Evolutionary conservation across 2,888 invertebrate species (phyloP).

Genomic region (Polydrusus tereticollis): DNA sequence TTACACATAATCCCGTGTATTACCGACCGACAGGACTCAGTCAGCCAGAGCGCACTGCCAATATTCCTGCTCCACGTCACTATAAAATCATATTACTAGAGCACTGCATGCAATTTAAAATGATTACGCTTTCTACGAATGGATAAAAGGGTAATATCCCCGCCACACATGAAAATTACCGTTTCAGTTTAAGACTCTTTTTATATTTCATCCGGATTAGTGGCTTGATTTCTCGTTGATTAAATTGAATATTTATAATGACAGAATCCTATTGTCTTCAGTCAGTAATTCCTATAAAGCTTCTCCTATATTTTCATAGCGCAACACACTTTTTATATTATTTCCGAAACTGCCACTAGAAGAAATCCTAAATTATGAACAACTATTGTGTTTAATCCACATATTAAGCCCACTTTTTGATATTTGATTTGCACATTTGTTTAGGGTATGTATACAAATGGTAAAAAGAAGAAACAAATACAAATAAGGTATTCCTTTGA

Average conservation of each 20-base stretch:
- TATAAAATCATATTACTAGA: slow-evolving; percentile 60
- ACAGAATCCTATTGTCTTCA: too few species aligned
- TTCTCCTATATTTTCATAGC: too few species aligned
- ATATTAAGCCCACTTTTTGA: too few species aligned
- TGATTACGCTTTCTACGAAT: slow-evolving; percentile 52
- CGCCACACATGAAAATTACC: slow-evolving; percentile 42
- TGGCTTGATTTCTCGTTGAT: slow-evolving; percentile 30
- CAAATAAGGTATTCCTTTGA: too few species aligned
- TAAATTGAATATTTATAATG: slow-evolving; percentile 30
- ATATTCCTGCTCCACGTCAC: slow-evolving; percentile 50
- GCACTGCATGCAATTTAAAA: slow-evolving; percentile 59
- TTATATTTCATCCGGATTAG: slow-evolving; percentile 22
- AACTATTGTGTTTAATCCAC: too few species aligned
- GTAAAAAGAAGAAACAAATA: too few species aligned
- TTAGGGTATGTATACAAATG: too few species aligned
- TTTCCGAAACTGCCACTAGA: too few species aligned
- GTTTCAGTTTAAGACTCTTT: slow-evolving; percentile 35
- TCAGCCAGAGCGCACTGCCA: slow-evolving; percentile 45
- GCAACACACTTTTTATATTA: too few species aligned
- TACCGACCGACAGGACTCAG: slow-evolving; percentile 47
- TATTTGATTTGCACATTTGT: too few species aligned
- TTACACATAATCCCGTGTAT: slow-evolving; percentile 63
- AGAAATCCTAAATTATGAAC: too few species aligned
- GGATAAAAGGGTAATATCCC: slow-evolving; percentile 42
- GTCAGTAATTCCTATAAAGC: too few species aligned